These are phyloP conservation scores for Anthoscopus minutus DNA, from an alignment of 2,113 vertebrate species.

Conservation along the genomic window DNA sequence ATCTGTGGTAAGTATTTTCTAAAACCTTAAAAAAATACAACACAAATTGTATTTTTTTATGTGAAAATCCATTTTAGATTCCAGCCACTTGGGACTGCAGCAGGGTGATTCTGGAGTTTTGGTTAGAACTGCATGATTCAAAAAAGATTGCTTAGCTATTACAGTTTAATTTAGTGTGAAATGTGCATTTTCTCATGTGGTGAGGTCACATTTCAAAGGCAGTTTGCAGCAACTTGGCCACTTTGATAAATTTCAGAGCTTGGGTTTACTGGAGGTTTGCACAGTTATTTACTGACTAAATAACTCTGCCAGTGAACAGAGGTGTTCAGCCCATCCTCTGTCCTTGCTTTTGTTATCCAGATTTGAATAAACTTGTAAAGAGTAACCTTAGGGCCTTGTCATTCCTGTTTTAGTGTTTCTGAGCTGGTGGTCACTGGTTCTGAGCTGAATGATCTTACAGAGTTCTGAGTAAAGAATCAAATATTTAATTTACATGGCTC, in stretches of 20 bases:
- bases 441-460: background rate
- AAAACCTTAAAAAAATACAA: accelerated
- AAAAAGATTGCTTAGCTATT: background rate
- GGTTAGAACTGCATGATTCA: background rate
- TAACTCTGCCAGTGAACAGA: background rate
- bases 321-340: background rate
- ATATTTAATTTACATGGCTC: background rate
- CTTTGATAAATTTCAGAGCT: background rate
- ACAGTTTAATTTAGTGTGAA: background rate
- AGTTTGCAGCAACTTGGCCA: background rate
- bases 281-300: too few species aligned
- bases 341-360: background rate
- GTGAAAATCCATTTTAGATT: background rate
- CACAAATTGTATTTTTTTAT: background rate
- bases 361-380: background rate
- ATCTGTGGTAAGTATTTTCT: constrained; percentile 29
- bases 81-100: background rate
- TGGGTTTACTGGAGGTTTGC: background rate
- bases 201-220: background rate
- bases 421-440: background rate
- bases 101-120: background rate
- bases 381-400: accelerated
- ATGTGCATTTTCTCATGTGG: background rate
- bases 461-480: background rate
- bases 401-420: background rate